Conservation (phyloP, 2,888 invertebrate genomes). For the Ormyrus rosae region DNA sequence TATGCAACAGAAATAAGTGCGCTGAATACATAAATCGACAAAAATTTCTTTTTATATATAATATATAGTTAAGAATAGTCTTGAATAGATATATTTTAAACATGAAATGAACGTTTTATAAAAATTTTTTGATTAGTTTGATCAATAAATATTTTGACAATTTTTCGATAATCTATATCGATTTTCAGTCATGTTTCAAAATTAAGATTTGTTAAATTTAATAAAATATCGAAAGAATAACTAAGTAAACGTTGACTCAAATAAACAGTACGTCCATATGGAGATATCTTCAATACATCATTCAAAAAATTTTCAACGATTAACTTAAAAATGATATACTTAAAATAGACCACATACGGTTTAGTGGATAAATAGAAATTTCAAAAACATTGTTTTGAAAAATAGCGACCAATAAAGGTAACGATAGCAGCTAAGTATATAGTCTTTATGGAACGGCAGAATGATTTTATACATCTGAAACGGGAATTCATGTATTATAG, state of each 20-base stretch:
- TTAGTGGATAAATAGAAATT: not conserved
- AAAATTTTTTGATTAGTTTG: not conserved
- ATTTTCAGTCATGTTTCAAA: not conserved
- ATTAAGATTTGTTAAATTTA: not conserved
- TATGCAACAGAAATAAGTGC: slow-evolving; percentile 37
- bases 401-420: slow-evolving; percentile 2
- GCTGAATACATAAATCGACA: slow-evolving; percentile 36
- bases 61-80: slow-evolving; percentile 19
- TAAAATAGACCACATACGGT: slow-evolving; percentile 10
- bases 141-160: too few species aligned
- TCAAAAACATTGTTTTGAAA: slow-evolving; percentile 21
- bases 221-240: not conserved
- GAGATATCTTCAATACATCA: not conserved
- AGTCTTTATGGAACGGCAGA: slow-evolving; percentile 24
- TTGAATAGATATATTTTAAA: not conserved
- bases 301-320: not conserved
- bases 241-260: slow-evolving; percentile 8
- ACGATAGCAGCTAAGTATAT: slow-evolving; percentile 10
- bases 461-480: slow-evolving; percentile 20
- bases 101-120: not conserved
- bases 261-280: slow-evolving; percentile 12
- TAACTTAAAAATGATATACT: slow-evolving; percentile 7
- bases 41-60: too few species aligned
- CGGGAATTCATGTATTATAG: slow-evolving; percentile 13
- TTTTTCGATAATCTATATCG: not conserved